A percentile compares a stretch with the other conserved stretches of the same genome.
Evolutionary conservation across 2,797 vertebrate genomes (phyloP).

Genomic region (Podarcis siculus): DNA sequence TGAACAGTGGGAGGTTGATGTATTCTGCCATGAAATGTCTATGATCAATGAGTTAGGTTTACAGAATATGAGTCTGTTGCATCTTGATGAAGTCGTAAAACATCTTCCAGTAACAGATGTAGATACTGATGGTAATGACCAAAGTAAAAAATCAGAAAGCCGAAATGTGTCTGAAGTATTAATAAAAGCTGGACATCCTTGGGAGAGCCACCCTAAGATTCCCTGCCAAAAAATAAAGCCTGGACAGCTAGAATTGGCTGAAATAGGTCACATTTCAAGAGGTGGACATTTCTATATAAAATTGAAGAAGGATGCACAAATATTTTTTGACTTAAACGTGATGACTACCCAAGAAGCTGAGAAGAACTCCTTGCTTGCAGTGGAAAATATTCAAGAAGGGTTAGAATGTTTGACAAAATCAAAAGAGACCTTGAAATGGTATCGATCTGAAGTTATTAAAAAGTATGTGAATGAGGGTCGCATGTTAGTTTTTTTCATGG

Average conservation of each 20-base stretch:
- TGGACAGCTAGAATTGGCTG: slow-evolving; percentile 72
- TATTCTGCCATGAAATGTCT: slow-evolving; percentile 71
- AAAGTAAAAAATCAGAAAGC: not conserved
- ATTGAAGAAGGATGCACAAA: slow-evolving; percentile 67
- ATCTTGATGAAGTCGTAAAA: not conserved
- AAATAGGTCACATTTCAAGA: slow-evolving; percentile 73
- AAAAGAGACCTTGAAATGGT: slow-evolving; percentile 70
- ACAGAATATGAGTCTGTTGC: not conserved
- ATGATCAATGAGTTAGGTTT: slow-evolving; percentile 45
- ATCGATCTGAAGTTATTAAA: slow-evolving; percentile 75
- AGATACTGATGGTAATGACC: not conserved
- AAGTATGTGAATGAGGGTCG: slow-evolving; percentile 51
- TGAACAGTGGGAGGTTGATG: slow-evolving; percentile 81
- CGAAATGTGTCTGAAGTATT: not conserved
- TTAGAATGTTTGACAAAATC: slow-evolving; percentile 80
- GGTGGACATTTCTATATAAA: slow-evolving; percentile 77
- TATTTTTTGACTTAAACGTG: slow-evolving; percentile 64
- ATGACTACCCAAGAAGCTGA: slow-evolving; percentile 66
- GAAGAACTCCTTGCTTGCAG: slow-evolving; percentile 48
- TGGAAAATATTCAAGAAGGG: slow-evolving; percentile 73
- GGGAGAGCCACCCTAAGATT: slow-evolving; percentile 8
- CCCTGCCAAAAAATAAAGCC: slow-evolving; percentile 60
- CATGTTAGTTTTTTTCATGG: slow-evolving; percentile 79
- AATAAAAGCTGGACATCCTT: not conserved
- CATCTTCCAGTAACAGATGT: not conserved